A percentile compares a stretch with the other conserved stretches of the same genome.
Conservation (phyloP, 1,140 invertebrate genomes). For the Aphaenogaster rudis region DNA sequence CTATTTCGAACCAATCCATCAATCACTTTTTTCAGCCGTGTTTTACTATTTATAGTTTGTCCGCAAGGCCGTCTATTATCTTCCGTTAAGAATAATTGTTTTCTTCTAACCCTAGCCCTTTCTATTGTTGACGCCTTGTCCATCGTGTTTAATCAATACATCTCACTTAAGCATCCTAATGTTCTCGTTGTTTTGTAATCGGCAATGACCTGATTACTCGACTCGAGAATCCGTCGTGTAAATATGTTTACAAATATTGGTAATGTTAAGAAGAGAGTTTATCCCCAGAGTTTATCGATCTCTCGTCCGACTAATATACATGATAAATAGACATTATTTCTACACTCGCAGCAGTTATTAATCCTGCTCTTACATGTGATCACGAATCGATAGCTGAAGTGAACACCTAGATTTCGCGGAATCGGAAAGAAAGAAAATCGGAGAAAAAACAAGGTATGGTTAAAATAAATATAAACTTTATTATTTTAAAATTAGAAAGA, state of each 20-base stretch:
- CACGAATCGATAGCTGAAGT: background rate
- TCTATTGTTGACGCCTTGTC: conserved; percentile 50
- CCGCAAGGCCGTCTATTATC: conserved; percentile 80
- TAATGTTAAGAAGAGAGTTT: background rate
- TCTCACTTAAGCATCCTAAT: conserved; percentile 45
- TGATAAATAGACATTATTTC: background rate
- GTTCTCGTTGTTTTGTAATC: background rate
- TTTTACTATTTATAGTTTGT: conserved; percentile 81
- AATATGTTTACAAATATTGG: background rate
- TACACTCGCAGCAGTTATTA: background rate
- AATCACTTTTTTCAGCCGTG: conserved; percentile 81
- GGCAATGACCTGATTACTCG: background rate
- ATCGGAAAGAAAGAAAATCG: background rate
- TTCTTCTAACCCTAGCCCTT: conserved; percentile 18
- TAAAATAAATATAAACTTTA: background rate
- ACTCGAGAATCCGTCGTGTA: background rate
- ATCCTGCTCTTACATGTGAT: background rate
- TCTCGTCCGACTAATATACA: background rate
- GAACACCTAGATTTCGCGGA: background rate
- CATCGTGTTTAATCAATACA: conserved; percentile 4
- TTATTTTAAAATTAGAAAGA: background rate
- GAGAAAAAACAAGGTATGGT: background rate
- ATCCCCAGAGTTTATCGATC: background rate
- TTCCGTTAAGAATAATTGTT: conserved; percentile 81
- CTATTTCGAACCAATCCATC: conserved; percentile 79